phyloP scores from a whole-genome alignment of 1,140 invertebrate genomes.

The Drosophila lowei region DNA sequence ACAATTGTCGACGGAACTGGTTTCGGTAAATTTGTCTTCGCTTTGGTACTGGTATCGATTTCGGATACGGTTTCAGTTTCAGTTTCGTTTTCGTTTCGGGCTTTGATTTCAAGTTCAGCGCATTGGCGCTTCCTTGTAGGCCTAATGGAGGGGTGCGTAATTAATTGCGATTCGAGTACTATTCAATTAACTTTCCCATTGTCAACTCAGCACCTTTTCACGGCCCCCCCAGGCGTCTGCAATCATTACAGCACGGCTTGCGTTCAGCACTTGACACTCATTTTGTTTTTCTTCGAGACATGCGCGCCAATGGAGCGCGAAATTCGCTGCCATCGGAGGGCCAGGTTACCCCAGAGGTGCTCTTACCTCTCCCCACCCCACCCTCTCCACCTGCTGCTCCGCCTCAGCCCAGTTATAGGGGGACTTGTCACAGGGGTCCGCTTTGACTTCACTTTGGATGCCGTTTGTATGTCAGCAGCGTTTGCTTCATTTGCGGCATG shows the following conservation, averaged over 20 bases:
- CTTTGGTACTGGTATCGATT: constrained; percentile 25
- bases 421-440: constrained; percentile 55
- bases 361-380: background rate
- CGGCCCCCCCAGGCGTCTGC: constrained; percentile 18
- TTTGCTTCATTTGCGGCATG: constrained; percentile 76
- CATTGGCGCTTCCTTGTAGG: constrained; percentile 66
- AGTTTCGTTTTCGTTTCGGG: constrained; percentile 23
- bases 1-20: constrained; percentile 71
- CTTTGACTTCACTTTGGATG: constrained; percentile 25
- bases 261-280: constrained; percentile 53
- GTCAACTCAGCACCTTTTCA: constrained; percentile 32
- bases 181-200: constrained; percentile 70
- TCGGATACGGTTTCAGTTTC: constrained; percentile 20
- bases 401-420: constrained; percentile 5
- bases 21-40: constrained; percentile 54
- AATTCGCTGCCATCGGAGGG: constrained; percentile 44
- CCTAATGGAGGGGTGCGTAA: constrained; percentile 43
- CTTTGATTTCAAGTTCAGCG: constrained; percentile 62
- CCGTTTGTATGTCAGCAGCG: constrained; percentile 66
- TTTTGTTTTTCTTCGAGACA: constrained; percentile 38
- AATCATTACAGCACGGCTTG: constrained; percentile 47
- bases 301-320: constrained; percentile 43
- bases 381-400: background rate
- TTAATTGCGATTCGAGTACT: constrained; percentile 53
- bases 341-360: constrained; percentile 18